These are phyloP conservation scores for Drosophila ambigua DNA, from an alignment of 1,140 invertebrate genomes.

Conservation along the genomic window DNA sequence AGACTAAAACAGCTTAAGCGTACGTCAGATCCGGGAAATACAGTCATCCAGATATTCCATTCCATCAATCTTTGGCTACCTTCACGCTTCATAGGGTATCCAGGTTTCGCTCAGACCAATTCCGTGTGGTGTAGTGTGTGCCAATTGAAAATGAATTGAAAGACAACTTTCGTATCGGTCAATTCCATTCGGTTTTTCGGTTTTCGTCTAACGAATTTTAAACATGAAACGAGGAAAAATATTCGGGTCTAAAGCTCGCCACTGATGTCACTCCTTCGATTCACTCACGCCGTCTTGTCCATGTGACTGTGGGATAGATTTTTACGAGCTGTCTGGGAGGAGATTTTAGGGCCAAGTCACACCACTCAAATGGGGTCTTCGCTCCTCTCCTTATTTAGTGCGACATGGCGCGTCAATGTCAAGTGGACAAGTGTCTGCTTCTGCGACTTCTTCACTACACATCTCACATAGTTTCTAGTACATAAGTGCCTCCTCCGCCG, in stretches of 20 bases:
- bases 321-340: constrained; percentile 35
- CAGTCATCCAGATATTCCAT: too few species aligned
- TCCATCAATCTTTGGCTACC: too few species aligned
- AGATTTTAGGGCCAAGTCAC: constrained; percentile 40
- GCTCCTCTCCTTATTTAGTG: constrained; percentile 19
- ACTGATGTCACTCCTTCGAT: constrained; percentile 63
- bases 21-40: too few species aligned
- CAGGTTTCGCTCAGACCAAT: constrained; percentile 3
- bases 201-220: constrained; percentile 44
- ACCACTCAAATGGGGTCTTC: constrained; percentile 23
- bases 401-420: constrained; percentile 55
- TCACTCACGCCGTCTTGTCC: not conserved
- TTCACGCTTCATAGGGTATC: not conserved
- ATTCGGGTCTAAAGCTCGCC: constrained; percentile 28
- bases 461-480: constrained; percentile 38
- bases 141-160: constrained; percentile 72
- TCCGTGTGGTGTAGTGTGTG: constrained; percentile 41
- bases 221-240: constrained; percentile 16
- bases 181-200: constrained; percentile 20
- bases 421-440: constrained; percentile 41
- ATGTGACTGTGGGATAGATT: constrained; percentile 29
- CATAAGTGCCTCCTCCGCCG: constrained; percentile 26
- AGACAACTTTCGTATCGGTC: constrained; percentile 58
- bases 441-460: constrained; percentile 32
- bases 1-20: too few species aligned